A percentile compares a stretch with the other conserved stretches of the same genome.
These are phyloP conservation scores for Parascotia fuliginaria DNA, from an alignment of 2,888 invertebrate species.

Conservation along the genomic window DNA sequence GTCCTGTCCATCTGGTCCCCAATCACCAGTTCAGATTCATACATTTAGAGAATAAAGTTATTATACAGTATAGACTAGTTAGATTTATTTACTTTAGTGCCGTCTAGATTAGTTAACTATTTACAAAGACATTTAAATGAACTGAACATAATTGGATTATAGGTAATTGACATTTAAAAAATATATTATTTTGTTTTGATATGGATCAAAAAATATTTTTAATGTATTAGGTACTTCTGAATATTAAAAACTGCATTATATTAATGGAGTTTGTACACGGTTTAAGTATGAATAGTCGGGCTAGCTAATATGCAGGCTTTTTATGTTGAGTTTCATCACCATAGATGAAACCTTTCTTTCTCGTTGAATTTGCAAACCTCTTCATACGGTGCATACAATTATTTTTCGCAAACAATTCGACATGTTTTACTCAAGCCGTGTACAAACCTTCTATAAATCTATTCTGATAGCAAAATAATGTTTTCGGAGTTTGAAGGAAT, in stretches of 20 bases:
- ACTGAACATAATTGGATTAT: constrained; percentile 8
- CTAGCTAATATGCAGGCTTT: no score
- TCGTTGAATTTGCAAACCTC: no score
- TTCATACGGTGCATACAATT: no score
- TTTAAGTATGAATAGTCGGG: no score
- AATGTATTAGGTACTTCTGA: no score
- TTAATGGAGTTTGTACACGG: no score
- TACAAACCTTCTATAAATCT: not conserved
- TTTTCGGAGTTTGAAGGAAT: constrained; percentile 16
- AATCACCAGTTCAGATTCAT: constrained; percentile 67
- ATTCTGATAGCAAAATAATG: not conserved
- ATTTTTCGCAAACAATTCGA: no score
- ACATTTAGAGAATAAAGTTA: constrained; percentile 37
- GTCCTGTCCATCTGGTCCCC: constrained; percentile 70
- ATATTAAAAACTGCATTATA: no score
- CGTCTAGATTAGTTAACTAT: constrained; percentile 34
- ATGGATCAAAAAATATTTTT: constrained; percentile 2
- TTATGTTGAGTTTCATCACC: no score
- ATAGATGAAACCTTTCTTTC: no score
- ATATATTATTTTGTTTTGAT: constrained; percentile 6
- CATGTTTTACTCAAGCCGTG: not conserved
- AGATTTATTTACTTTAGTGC: constrained; percentile 46
- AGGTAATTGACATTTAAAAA: constrained; percentile 37
- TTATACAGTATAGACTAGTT: constrained; percentile 33
- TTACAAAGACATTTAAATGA: constrained; percentile 26